Conservation (phyloP, 1,140 invertebrate genomes). For the Scaptomyza graminum region DNA sequence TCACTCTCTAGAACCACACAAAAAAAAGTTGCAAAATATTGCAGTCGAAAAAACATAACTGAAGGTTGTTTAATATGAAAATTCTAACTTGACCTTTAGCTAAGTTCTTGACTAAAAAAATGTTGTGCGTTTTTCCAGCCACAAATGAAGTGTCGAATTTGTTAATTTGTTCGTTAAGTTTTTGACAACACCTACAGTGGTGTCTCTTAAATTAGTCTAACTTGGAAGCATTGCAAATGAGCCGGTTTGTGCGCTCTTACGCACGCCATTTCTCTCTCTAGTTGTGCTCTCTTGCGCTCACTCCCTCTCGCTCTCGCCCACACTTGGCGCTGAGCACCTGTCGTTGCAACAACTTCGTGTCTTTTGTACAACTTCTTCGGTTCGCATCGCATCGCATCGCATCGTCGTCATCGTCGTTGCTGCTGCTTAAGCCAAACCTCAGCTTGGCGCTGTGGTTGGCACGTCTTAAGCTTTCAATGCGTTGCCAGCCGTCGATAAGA, state of each 20-base stretch:
- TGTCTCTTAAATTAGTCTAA: not conserved
- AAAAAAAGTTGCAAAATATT: too few species aligned
- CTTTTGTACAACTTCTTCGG: constrained; percentile 66
- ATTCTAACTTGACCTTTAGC: too few species aligned
- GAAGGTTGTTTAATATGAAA: not conserved
- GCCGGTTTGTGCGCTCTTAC: constrained; percentile 21
- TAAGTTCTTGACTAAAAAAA: too few species aligned
- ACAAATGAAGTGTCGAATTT: too few species aligned
- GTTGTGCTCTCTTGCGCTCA: not conserved
- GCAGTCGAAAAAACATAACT: too few species aligned
- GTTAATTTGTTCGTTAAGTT: not conserved
- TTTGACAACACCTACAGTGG: constrained; percentile 22
- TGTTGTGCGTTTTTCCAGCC: too few species aligned
- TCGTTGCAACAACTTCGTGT: constrained; percentile 54
- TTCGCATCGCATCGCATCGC: constrained; percentile 10
- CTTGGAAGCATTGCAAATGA: constrained; percentile 17
- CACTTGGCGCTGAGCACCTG: constrained; percentile 49
- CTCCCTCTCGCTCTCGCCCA: too few species aligned
- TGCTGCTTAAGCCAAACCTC: constrained; percentile 28
- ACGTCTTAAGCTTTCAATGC: constrained; percentile 75
- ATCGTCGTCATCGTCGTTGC: constrained; percentile 24
- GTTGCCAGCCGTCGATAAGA: constrained; percentile 76
- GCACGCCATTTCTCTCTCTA: constrained; percentile 21
- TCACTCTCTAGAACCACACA: too few species aligned
- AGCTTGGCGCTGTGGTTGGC: constrained; percentile 45